phyloP scores from a whole-genome alignment of 2,888 invertebrate genomes.

The Pterobdella sp. region DNA sequence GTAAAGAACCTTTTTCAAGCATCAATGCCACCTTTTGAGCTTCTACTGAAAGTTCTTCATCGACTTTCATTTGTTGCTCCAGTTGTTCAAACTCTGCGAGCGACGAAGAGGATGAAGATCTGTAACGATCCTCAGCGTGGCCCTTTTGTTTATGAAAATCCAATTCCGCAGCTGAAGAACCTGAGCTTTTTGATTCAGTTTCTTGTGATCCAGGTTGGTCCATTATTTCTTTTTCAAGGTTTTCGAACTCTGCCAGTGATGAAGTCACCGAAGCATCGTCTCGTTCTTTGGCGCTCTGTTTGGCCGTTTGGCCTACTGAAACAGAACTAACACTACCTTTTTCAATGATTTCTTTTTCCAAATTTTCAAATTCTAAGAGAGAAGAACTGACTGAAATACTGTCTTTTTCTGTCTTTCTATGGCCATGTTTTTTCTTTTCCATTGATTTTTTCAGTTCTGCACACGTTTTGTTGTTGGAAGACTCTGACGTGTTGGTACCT shows the following conservation, averaged over 20 bases:
- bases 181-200: conserved; percentile 53
- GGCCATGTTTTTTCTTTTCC: conserved; percentile 57
- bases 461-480: conserved; percentile 30
- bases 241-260: conserved; percentile 73
- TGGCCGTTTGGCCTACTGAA: conserved; percentile 15
- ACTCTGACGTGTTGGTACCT: conserved; percentile 32
- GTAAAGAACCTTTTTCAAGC: conserved; percentile 46
- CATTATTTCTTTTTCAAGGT: conserved; percentile 31
- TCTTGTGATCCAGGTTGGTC: conserved; percentile 36
- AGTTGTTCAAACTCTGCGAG: conserved; percentile 48
- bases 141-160: conserved; percentile 35
- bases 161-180: conserved; percentile 35
- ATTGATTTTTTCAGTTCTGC: neutral
- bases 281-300: conserved; percentile 18
- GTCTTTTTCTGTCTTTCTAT: conserved; percentile 70
- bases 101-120: conserved; percentile 46
- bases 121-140: conserved; percentile 38
- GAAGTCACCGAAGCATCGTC: conserved; percentile 86
- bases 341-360: conserved; percentile 37
- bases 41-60: conserved; percentile 48
- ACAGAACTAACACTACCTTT: conserved; percentile 34
- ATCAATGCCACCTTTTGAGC: conserved; percentile 49
- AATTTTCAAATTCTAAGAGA: conserved; percentile 37
- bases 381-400: conserved; percentile 63
- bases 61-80: conserved; percentile 45